phyloP scores from a whole-genome alignment of 1,140 invertebrate genomes.

The Aphis gossypii region DNA sequence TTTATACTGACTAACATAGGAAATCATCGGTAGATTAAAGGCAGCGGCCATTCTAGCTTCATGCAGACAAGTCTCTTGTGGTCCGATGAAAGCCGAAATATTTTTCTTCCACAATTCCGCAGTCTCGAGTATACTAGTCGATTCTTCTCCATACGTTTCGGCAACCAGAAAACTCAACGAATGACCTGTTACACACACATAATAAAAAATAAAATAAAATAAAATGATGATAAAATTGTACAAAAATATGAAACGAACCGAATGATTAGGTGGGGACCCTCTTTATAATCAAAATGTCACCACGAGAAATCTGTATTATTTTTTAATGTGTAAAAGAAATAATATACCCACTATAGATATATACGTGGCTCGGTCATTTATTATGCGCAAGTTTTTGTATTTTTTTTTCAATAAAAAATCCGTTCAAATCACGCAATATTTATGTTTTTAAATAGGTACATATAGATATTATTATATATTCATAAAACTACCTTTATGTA shows the following conservation, averaged over 20 bases:
- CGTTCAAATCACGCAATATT: neutral
- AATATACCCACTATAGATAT: neutral
- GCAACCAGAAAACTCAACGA: constrained; percentile 68
- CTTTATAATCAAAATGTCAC: neutral
- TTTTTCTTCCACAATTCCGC: constrained; percentile 86
- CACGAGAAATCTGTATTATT: neutral
- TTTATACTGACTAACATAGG: constrained; percentile 72
- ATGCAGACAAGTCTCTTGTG: constrained; percentile 93
- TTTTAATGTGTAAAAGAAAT: neutral
- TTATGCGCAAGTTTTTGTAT: neutral
- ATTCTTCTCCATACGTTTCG: constrained; percentile 91
- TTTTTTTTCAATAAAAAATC: constrained; percentile 22
- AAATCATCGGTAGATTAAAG: constrained; percentile 90
- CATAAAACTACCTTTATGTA: neutral
- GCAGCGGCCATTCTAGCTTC: constrained; percentile 93
- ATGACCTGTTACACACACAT: neutral
- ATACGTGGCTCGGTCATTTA: neutral
- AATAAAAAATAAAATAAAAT: neutral
- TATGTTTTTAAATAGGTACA: neutral
- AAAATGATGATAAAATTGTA: neutral
- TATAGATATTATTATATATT: neutral
- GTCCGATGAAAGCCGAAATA: constrained; percentile 89
- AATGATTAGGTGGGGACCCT: neutral
- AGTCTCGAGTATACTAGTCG: constrained; percentile 83
- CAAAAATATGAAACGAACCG: neutral